Base-by-base conservation (phyloP, 2,797 vertebrate genomes). In the Muraenolepis orangiensis region DNA sequence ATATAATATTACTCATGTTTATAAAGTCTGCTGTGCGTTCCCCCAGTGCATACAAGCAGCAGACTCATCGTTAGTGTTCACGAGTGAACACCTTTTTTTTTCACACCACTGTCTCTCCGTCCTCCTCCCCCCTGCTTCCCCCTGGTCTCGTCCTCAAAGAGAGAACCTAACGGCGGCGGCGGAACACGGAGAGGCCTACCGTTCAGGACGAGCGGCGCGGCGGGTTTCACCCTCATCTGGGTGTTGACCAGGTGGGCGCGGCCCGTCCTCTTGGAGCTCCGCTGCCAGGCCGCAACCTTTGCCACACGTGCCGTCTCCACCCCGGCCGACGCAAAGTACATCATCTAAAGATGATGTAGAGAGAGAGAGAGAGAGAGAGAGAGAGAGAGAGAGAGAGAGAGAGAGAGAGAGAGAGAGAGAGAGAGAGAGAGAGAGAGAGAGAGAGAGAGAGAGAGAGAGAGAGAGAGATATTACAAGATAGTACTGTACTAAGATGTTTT, bases 191-290 rank as follows among this genome's bases (percentile, higher is more conserved):
- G 26, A 38, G 13, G 72, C 84, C 84, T 85, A 98, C 97, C 97
- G 81, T 95, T 95, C 68, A 96, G 90, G 4, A 89, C 89, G 6
- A 96, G 91, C 0, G 94, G 93, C 0, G 93, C 90, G 11, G 88
- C 86, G 12, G 93, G 95, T 88, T 97, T 98, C 66, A 96, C 90
- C 89, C 97, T 95, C 96, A 98, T 97, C 78, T 96, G 95, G 75
- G 96, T 97, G 89, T 98, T 98, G 82, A 98, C 95, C 84, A 97
- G 85, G 78, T 93, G 90, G 69, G 86, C 89, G n/a, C 94, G 91
- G 28, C 96, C 95, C 0, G 87, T 93, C 86, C 95, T 97, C 90
- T 96, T 97, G 73, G 95, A 95, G 83, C 91, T 95, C 66, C 94
- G 94, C 87, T 98, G 97, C 10, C 95, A 93, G 51, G 97, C 96